Evolutionary conservation across 2,797 vertebrate species (phyloP).

Genomic region (Tadarida brasiliensis): DNA sequence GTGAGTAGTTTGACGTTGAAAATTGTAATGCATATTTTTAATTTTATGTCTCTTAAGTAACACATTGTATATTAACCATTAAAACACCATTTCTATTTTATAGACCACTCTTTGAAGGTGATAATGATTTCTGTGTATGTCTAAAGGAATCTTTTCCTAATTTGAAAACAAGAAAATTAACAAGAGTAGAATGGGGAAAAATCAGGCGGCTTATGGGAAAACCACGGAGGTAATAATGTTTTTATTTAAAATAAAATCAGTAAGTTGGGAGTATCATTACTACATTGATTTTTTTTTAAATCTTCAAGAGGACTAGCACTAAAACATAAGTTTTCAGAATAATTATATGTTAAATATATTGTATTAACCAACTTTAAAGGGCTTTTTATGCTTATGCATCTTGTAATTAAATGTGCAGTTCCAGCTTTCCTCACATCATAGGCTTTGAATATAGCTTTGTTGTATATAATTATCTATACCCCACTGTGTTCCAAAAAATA

Average conservation of each 20-base stretch:
- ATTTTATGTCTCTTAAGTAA: slow-evolving; percentile 51
- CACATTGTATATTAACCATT: slow-evolving; percentile 55
- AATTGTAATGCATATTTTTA: slow-evolving; percentile 39
- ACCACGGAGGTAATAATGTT: slow-evolving; percentile 93
- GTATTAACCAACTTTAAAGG: neutral
- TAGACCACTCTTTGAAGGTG: slow-evolving; percentile 99
- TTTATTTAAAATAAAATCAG: slow-evolving; percentile 56
- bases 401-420: slow-evolving; percentile 26
- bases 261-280: neutral
- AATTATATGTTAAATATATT: slow-evolving; percentile 43
- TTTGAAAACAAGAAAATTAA: slow-evolving; percentile 97
- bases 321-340: slow-evolving; percentile 53
- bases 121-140: slow-evolving; percentile 99
- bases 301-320: slow-evolving; percentile 32
- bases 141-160: slow-evolving; percentile 99
- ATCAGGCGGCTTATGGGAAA: slow-evolving; percentile 99
- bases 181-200: slow-evolving; percentile 98
- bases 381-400: neutral
- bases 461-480: neutral
- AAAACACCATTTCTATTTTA: slow-evolving; percentile 81
- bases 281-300: neutral
- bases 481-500: neutral
- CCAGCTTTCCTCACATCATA: slow-evolving; percentile 44
- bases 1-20: neutral
- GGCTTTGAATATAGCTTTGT: slow-evolving; percentile 18